Base-by-base conservation (phyloP, 2,797 vertebrate species). In the Syncerus caffer region DNA sequence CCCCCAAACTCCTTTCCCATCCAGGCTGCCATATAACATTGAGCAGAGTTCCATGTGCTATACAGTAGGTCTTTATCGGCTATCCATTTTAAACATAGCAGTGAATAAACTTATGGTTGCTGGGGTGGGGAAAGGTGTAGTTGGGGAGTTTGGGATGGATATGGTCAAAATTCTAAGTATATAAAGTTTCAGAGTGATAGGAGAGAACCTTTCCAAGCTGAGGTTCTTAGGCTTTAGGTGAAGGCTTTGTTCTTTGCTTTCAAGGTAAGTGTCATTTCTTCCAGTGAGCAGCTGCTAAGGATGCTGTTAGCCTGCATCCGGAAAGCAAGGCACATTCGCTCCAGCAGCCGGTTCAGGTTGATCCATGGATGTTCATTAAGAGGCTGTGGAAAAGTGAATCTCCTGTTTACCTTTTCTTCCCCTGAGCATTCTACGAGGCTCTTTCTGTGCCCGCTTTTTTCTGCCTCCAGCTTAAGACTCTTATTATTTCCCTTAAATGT, bases 401-500 rank as follows among this genome's bases (percentile, higher is more conserved):
- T 15, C n/a, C 45, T 84, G 85, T 93, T 89, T 89, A 58, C 95
- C 42, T 96, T 51, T 76, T 45, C 38, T 79, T 93, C 79, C 86
- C 90, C 79, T 67, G 91, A 94, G 86, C 94, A 62, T 64, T 93
- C 83, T 13, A 3, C 0, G 0, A 92, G 55, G 58, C 86, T 71
- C 53, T 80, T 93, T 82, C 71, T 3, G 8, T 83, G 84, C 89
- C 76, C 34, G 85, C 78, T 89, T 93, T 84, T 85, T 87, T 78
- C 88, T 90, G 83, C 76, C 91, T 96, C 80, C 21, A 94, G 97
- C 96, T 50, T 64, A 82, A 51, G 47, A 82, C 55, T 42, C 79
- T 95, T 90, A 90, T 27, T 95, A 76, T 97, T 96, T 98, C 67
- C 93, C 92, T 96, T 96, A 90, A 96, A 96, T 51, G 67, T 90